These are phyloP conservation scores for Euclidia mi DNA, from an alignment of 2,888 invertebrate genomes.

Conservation along the genomic window DNA sequence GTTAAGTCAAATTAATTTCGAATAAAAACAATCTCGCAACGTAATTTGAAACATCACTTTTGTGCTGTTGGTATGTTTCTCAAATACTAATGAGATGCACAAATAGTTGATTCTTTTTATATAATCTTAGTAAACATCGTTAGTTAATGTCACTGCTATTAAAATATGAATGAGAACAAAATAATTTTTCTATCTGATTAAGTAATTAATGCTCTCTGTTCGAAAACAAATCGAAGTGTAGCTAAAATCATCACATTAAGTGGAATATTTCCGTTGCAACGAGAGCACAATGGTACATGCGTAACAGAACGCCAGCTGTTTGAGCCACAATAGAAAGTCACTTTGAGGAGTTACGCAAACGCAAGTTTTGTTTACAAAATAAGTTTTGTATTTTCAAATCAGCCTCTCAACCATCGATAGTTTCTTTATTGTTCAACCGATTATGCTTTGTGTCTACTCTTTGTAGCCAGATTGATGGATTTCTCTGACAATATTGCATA, in stretches of 20 bases:
- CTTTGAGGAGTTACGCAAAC: conserved; percentile 79
- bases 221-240: background rate
- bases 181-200: too few relatives aligned
- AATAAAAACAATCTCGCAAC: too few relatives aligned
- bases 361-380: conserved; percentile 74
- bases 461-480: conserved; percentile 22
- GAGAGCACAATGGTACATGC: conserved; percentile 76
- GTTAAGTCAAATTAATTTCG: too few relatives aligned
- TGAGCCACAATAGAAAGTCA: conserved; percentile 83
- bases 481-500: conserved; percentile 20
- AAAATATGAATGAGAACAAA: too few relatives aligned
- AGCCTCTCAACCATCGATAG: conserved; percentile 29
- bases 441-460: conserved; percentile 32
- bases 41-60: too few relatives aligned
- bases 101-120: too few relatives aligned
- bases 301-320: conserved; percentile 82
- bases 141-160: too few relatives aligned
- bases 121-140: too few relatives aligned
- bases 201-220: too few relatives aligned
- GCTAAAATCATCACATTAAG: conserved; percentile 54
- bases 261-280: conserved; percentile 70
- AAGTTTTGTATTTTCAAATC: conserved; percentile 56
- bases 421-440: conserved; percentile 43
- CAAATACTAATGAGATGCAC: too few relatives aligned
- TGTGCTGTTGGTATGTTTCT: too few relatives aligned